Evolutionary conservation across 2,888 invertebrate genomes (phyloP).

Genomic region (Netelia fuscicornis): DNA sequence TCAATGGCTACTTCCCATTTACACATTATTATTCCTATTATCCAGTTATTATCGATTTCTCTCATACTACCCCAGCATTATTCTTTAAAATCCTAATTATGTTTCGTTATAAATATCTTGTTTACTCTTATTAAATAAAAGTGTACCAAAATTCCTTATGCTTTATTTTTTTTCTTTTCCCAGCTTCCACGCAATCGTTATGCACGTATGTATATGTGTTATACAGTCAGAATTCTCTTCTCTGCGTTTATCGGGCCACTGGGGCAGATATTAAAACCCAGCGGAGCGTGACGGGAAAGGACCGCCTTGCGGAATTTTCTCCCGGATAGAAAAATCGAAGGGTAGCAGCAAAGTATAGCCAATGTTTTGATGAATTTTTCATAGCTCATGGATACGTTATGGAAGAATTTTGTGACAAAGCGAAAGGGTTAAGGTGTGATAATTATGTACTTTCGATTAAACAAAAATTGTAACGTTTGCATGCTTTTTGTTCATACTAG

Average conservation of each 20-base stretch:
- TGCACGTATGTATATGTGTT: background rate
- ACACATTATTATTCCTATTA: background rate
- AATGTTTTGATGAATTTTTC: slow-evolving; percentile 31
- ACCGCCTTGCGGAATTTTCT: slow-evolving; percentile 62
- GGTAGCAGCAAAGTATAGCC: slow-evolving; percentile 7
- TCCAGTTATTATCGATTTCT: background rate
- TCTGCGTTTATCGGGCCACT: slow-evolving; percentile 64
- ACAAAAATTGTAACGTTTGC: background rate
- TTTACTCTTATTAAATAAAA: background rate
- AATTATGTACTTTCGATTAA: background rate
- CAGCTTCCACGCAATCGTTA: slow-evolving; percentile 29
- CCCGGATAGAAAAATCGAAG: slow-evolving; percentile 51
- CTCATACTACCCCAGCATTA: background rate
- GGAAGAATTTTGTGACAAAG: background rate
- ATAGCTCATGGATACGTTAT: background rate
- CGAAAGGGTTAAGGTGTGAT: background rate
- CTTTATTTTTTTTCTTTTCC: background rate
- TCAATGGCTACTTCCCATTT: background rate
- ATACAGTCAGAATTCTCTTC: slow-evolving; percentile 34
- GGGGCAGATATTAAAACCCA: slow-evolving; percentile 67
- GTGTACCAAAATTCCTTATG: background rate
- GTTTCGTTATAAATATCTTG: too few species aligned
- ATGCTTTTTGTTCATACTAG: background rate
- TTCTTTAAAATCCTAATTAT: background rate
- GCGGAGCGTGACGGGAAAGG: slow-evolving; percentile 59